Evolutionary conservation across 2,888 invertebrate species (phyloP).

Genomic region (Melolontha melolontha): DNA sequence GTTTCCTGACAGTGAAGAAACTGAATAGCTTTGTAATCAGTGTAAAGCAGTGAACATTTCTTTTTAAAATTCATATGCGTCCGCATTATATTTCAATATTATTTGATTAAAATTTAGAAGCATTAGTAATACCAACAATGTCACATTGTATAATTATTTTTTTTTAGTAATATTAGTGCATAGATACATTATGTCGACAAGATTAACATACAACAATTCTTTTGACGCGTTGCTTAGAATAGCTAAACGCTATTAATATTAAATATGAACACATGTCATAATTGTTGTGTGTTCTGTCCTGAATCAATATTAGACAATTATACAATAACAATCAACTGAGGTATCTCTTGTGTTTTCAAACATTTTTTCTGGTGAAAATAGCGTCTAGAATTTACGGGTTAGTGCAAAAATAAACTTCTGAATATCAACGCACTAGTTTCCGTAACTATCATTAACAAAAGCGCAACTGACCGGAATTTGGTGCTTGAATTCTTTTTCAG

Average conservation of each 20-base stretch:
- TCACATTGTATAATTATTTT: too few species aligned
- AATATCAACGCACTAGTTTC: slow-evolving; percentile 2
- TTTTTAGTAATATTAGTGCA: slow-evolving; percentile 12
- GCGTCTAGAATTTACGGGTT: not conserved
- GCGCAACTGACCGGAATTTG: slow-evolving; percentile 15
- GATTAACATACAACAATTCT: slow-evolving; percentile 32
- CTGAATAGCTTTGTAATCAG: too few species aligned
- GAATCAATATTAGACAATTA: slow-evolving; percentile 27
- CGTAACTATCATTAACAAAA: slow-evolving; percentile 13
- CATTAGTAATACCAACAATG: too few species aligned
- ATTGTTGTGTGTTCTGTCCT: slow-evolving; percentile 7
- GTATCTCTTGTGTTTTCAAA: not conserved
- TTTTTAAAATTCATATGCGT: too few species aligned
- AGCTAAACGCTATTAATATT: slow-evolving; percentile 29
- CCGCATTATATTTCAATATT: too few species aligned
- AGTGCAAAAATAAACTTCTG: slow-evolving; percentile 6
- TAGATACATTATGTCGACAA: slow-evolving; percentile 12
- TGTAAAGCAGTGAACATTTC: too few species aligned
- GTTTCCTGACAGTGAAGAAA: too few species aligned
- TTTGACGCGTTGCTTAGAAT: slow-evolving; percentile 19
- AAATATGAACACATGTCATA: slow-evolving; percentile 32
- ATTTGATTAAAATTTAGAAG: too few species aligned
- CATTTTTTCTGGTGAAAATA: not conserved
- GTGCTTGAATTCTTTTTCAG: slow-evolving; percentile 19
- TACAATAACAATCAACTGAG: not conserved